phyloP scores from a whole-genome alignment of 2,888 invertebrate genomes.

The Tortrix viridana region DNA sequence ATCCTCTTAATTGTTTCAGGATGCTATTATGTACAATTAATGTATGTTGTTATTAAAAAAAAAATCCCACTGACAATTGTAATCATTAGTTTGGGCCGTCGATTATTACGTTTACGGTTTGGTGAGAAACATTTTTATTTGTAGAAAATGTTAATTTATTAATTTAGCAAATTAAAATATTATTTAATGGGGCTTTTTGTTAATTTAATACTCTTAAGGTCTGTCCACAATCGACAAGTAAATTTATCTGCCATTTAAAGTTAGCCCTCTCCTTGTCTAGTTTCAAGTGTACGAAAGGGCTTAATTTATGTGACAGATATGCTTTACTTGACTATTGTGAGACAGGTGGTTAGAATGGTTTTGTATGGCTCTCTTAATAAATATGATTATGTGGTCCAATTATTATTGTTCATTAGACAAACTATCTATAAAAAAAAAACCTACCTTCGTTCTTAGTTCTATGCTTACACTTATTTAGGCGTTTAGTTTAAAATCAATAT shows the following conservation, averaged over 20 bases:
- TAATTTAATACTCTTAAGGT: constrained; percentile 14
- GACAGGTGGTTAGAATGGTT: too few species aligned
- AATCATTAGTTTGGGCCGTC: neutral
- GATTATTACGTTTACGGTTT: constrained; percentile 27
- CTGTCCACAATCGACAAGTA: too few species aligned
- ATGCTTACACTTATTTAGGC: too few species aligned
- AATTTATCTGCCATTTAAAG: too few species aligned
- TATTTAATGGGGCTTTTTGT: constrained; percentile 20
- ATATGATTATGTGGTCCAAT: neutral
- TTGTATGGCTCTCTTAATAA: neutral
- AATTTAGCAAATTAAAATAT: constrained; percentile 33
- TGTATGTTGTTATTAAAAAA: neutral
- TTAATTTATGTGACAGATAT: too few species aligned
- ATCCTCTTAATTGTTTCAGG: too few species aligned
- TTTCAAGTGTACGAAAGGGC: too few species aligned
- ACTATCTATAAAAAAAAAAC: neutral
- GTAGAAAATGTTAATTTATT: constrained; percentile 41
- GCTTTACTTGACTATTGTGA: too few species aligned
- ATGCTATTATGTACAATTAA: too few species aligned
- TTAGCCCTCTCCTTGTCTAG: too few species aligned
- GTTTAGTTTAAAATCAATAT: too few species aligned
- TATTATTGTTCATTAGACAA: too few species aligned
- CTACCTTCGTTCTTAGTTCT: neutral
- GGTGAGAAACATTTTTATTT: constrained; percentile 39
- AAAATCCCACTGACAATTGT: neutral